Conservation (phyloP, 1,140 invertebrate species). For the Drosophila tsacasi region DNA sequence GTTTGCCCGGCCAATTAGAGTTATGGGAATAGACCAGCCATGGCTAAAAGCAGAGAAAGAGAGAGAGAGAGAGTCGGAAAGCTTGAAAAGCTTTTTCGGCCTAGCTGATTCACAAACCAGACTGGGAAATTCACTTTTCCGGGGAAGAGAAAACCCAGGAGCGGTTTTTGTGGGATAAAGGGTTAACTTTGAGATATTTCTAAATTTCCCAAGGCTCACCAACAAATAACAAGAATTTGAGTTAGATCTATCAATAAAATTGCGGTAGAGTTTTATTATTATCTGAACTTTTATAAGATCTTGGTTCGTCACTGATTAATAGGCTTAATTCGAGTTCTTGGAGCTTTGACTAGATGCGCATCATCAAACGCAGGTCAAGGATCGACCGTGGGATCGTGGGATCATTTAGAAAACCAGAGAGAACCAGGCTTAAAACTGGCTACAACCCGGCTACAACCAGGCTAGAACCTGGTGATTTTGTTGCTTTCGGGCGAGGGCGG, state of each 20-base stretch:
- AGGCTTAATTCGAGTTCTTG: constrained; percentile 45
- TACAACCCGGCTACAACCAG: background rate
- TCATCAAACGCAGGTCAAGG: background rate
- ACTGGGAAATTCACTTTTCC: background rate
- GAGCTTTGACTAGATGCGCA: constrained; percentile 68
- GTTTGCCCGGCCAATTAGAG: constrained; percentile 67
- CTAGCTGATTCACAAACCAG: constrained; percentile 49
- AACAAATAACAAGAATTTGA: background rate
- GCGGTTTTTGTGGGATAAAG: background rate
- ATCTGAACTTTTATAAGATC: constrained; percentile 24
- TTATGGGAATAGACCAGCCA: constrained; percentile 28
- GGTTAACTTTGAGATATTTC: background rate
- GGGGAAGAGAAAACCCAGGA: background rate
- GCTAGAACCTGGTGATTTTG: constrained; percentile 81
- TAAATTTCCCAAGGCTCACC: background rate
- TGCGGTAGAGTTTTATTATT: constrained; percentile 27
- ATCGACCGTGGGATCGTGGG: background rate
- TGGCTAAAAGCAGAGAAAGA: background rate
- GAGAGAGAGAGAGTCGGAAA: constrained; percentile 11
- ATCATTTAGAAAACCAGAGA: constrained; percentile 20
- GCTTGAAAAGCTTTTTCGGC: constrained; percentile 49
- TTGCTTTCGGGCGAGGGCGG: constrained; percentile 75
- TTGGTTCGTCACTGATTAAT: constrained; percentile 50
- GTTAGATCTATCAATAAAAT: background rate
- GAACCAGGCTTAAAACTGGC: constrained; percentile 16